Base-by-base conservation (phyloP, 2,888 invertebrate genomes). In the Cosmopolites sordidus region DNA sequence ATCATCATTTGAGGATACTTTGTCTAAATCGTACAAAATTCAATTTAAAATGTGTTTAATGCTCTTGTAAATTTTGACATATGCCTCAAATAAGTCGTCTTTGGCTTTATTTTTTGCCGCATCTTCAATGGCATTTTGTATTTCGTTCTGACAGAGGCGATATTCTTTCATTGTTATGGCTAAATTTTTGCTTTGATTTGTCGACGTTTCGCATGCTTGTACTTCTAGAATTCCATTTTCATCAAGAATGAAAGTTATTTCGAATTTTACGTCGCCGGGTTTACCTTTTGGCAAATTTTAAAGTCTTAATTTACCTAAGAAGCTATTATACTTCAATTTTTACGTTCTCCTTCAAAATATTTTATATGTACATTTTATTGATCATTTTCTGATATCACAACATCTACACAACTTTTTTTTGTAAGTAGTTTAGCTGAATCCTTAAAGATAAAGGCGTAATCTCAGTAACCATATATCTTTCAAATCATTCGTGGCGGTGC, bases 391-490 rank as follows among this genome's bases (percentile, higher is more conserved):
- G 22, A 22, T 8, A 8, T 22, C 3, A 8, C 3, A 22, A 22
- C 8, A 5, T n/a, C n/a, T n/a, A 22, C 8, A 3, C 8, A 5
- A 8, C 3, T n/a, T 5, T 3, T 8, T 22, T 5, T 5, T 22
- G 22, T 8, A 22, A 8, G 22, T 8, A 22, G 8, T 22, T 22
- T 22, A 5, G 22, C 3, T 5, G 43, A 2, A 63, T 56, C 38
- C 64, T 65, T 17, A 67, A 38, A 11, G 65, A 65, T 41, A 66
- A 45, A 12, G 64, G 59, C 8, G 60, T 62, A 4, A 67, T 61
- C 48, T 67, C 67, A 14, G 57, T 54, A 12, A 63, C 51, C 39
- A 54, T 58, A 17, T 55, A 49, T 39, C 55, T 47, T 18, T 59
- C 52, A 14, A 62, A 51, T 33, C 52, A 40, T 27, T 48, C 47